Evolutionary conservation across 2,113 vertebrate species (phyloP).

Genomic region (Himantopus leucocephalus): DNA sequence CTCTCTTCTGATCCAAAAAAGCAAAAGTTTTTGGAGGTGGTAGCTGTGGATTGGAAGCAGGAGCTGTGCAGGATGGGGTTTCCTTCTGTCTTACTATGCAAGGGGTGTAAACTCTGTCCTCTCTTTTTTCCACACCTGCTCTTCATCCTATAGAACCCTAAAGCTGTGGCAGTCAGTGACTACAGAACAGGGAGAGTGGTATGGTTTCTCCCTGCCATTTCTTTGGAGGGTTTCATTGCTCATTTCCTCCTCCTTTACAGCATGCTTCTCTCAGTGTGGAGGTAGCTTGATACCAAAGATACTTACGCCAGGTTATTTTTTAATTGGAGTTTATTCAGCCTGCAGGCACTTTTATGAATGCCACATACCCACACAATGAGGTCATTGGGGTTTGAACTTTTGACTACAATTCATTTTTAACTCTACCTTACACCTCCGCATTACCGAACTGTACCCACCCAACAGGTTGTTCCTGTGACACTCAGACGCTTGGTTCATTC

Average conservation of each 20-base stretch:
- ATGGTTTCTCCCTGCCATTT: neutral
- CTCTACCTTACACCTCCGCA: rapidly evolving
- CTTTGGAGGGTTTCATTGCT: neutral
- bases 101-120: neutral
- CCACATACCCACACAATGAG: neutral
- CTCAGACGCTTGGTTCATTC: neutral
- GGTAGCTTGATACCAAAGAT: neutral
- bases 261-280: neutral
- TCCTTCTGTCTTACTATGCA: neutral
- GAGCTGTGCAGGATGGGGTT: neutral
- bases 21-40: neutral
- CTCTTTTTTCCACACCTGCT: neutral
- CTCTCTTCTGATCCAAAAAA: neutral
- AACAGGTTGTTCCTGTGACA: neutral
- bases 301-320: neutral
- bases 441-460: neutral
- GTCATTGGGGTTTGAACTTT: conserved; percentile 29
- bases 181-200: neutral
- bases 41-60: neutral
- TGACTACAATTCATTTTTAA: conserved; percentile 1
- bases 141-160: neutral
- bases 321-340: neutral
- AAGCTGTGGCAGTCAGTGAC: neutral
- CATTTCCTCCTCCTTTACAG: neutral
- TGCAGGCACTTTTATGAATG: neutral